Conservation (phyloP, 2,797 vertebrate species). For the Anableps anableps region DNA sequence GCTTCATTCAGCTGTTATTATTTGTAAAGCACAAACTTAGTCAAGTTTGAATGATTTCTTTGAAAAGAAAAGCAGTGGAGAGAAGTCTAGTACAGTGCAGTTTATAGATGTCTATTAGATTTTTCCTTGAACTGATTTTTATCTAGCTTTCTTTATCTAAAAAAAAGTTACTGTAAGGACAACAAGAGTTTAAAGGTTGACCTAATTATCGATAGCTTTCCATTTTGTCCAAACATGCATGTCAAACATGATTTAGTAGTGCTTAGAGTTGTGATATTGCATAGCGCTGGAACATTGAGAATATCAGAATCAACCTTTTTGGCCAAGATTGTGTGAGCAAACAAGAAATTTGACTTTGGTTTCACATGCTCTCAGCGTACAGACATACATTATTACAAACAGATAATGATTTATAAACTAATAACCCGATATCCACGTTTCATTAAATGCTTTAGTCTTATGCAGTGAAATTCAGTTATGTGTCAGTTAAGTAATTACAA, state of each 20-base stretch:
- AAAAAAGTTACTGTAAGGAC: conserved; percentile 17
- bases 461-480: too few relatives aligned
- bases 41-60: neutral
- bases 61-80: neutral
- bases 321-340: neutral
- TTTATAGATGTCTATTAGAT: conserved; percentile 1
- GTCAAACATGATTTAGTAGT: neutral
- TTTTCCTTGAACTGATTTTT: neutral
- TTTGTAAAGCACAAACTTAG: conserved; percentile 3
- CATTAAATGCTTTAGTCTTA: too few relatives aligned
- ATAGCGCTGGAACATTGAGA: too few relatives aligned
- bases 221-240: conserved; percentile 1
- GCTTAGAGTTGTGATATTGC: too few relatives aligned
- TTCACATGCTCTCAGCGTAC: too few relatives aligned
- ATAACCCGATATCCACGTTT: too few relatives aligned
- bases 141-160: conserved; percentile 4
- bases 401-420: too few relatives aligned
- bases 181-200: conserved; percentile 6
- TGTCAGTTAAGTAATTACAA: too few relatives aligned
- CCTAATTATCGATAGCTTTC: conserved; percentile 1
- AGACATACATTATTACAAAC: too few relatives aligned
- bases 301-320: too few relatives aligned
- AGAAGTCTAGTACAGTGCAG: conserved; percentile 3
- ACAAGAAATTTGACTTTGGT: too few relatives aligned
- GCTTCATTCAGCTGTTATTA: conserved; percentile 12